Evolutionary conservation across 2,888 invertebrate species (phyloP).

Genomic region (Noctua comes): DNA sequence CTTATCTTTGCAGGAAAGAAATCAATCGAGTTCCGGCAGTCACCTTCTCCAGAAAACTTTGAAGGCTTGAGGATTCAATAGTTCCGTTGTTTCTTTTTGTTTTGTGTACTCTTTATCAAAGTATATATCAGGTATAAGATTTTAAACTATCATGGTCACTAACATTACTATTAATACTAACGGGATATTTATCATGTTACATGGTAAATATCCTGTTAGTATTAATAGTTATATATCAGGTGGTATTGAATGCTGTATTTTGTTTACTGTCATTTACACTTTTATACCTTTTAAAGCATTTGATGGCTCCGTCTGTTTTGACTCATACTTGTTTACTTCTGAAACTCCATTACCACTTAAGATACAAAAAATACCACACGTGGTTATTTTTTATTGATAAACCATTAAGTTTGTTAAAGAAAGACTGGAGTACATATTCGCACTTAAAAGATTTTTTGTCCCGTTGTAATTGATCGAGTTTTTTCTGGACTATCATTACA

Average conservation of each 20-base stretch:
- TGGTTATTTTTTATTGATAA: conserved; percentile 45
- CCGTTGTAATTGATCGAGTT: conserved; percentile 35
- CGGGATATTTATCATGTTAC: too few relatives aligned
- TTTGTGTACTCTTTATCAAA: neutral
- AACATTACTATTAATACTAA: too few relatives aligned
- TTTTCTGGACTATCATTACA: conserved; percentile 16
- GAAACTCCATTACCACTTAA: conserved; percentile 19
- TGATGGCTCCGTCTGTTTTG: neutral
- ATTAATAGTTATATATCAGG: neutral
- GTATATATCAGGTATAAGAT: neutral
- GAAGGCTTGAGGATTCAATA: conserved; percentile 42
- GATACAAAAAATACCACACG: conserved; percentile 22
- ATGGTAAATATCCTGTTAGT: too few relatives aligned
- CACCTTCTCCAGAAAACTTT: conserved; percentile 46
- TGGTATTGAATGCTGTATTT: neutral
- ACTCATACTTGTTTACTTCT: conserved; percentile 26
- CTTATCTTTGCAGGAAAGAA: conserved; percentile 71
- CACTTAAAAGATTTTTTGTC: conserved; percentile 31
- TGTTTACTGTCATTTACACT: neutral
- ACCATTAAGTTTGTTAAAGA: conserved; percentile 34
- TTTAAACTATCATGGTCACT: too few relatives aligned
- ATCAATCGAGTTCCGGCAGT: conserved; percentile 61
- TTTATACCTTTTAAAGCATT: neutral
- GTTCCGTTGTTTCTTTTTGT: conserved; percentile 12
- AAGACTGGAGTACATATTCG: conserved; percentile 19